A percentile compares a stretch with the other conserved stretches of the same genome.
Evolutionary conservation across 2,113 vertebrate genomes (phyloP).

Genomic region (Ardeotis arabs): DNA sequence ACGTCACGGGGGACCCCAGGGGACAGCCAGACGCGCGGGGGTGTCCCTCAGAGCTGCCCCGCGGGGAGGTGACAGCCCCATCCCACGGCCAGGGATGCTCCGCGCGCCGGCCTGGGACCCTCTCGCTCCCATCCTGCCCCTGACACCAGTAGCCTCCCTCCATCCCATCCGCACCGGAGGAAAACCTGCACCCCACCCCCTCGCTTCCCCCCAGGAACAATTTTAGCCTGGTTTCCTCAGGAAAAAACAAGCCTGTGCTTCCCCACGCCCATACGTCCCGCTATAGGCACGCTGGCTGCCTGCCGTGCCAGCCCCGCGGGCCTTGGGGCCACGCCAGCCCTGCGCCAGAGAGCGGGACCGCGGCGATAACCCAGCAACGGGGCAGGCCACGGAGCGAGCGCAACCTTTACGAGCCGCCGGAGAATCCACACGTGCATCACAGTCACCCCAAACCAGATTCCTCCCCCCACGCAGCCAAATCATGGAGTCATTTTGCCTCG

Average conservation of each 20-base stretch:
- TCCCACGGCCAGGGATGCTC: background rate
- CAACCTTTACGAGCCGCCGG: background rate
- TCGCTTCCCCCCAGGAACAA: background rate
- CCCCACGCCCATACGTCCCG: background rate
- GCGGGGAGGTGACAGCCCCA: background rate
- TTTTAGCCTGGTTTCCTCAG: slow-evolving; percentile 36
- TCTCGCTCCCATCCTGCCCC: background rate
- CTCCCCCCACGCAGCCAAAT: slow-evolving; percentile 23
- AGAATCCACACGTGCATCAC: fast-evolving
- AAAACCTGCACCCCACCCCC: background rate
- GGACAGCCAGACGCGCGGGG: background rate
- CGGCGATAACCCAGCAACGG: fast-evolving
- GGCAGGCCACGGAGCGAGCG: background rate
- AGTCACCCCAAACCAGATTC: background rate
- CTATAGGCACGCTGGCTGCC: background rate
- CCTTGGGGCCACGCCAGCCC: background rate
- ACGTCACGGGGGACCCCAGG: fast-evolving
- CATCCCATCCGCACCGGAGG: background rate
- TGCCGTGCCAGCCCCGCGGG: background rate
- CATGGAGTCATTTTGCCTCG: background rate
- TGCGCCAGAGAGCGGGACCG: background rate
- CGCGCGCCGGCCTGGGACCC: background rate
- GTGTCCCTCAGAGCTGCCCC: background rate
- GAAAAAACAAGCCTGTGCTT: slow-evolving; percentile 35
- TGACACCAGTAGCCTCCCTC: background rate